Evolutionary conservation across 2,888 invertebrate genomes (phyloP), one percentile per base, ranked within the genome.

Genomic region (Troides helena): DNA sequence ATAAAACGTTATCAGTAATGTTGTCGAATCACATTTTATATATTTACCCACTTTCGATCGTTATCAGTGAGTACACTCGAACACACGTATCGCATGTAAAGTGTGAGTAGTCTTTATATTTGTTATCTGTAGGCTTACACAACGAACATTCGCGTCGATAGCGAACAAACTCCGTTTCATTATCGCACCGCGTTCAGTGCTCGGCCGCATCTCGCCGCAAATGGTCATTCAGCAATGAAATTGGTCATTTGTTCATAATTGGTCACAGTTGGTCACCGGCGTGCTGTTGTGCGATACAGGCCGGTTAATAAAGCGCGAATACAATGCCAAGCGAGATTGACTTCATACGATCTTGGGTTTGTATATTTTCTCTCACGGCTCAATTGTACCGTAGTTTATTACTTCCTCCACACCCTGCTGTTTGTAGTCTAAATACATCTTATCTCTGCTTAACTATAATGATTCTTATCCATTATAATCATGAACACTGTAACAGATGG

Each of bases 251-350:
- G 18, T 18, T 53, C 18, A 10, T 53, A 53, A 53, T 53, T 53
- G n/a, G 53, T 18, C 53, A 53, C n/a, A 53, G n/a, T 6, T 53
- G 53, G 17, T 17, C n/a, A 53, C n/a, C 17, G 53, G 14, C 53
- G 53, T 6, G n/a, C 14, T 5, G 6, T 14, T n/a, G 5, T 10
- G 14, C 18, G 17, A 1, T n/a, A 53, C 17, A n/a, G 2, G 53
- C 53, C 39, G 39, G 39, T 39, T 10, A 39, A 39, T 39, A 8
- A 10, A 39, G 10, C n/a, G 62, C 36, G 17, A 36, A 18, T 18
- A 71, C 6, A 36, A 75, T 75, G 75, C 69, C 73, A 17, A 71
- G 65, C n/a, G 71, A 75, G 63, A 67, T 67, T 18, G 72, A 72
- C 1, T 67, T 73, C 43, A 36, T 71, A 43, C 64, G 72, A 43